Percentiles rank a stretch among this genome's conserved stretches.
Conservation (phyloP, 1,140 invertebrate species). For the Trichoplusia ni region DNA sequence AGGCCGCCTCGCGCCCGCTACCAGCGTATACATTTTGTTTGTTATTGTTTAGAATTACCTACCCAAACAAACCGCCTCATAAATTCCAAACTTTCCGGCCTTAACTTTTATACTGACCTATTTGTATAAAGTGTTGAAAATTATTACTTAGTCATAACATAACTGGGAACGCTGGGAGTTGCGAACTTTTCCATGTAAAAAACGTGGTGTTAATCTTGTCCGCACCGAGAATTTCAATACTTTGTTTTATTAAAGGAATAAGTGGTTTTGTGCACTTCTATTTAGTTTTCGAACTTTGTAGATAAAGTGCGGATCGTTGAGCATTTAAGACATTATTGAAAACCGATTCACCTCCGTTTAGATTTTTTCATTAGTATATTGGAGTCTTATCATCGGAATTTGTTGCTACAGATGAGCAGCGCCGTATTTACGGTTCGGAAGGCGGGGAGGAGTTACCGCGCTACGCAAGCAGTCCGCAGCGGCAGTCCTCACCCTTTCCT, state of each 20-base stretch:
- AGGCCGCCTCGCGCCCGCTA: slow-evolving; percentile 19
- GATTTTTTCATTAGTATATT: background rate
- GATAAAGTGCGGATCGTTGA: too few species aligned
- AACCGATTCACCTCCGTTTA: too few species aligned
- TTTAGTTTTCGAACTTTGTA: too few species aligned
- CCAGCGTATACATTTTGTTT: slow-evolving; percentile 46
- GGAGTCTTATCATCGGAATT: slow-evolving; percentile 12
- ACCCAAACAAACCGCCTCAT: slow-evolving; percentile 51
- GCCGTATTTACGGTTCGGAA: slow-evolving; percentile 71
- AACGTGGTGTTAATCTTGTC: slow-evolving; percentile 30
- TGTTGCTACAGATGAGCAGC: slow-evolving; percentile 67
- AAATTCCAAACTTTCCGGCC: slow-evolving; percentile 52
- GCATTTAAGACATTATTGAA: too few species aligned
- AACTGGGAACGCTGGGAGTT: slow-evolving; percentile 20
- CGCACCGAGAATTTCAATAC: slow-evolving; percentile 14
- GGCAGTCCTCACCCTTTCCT: slow-evolving; percentile 86
- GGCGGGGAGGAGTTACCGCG: slow-evolving; percentile 62
- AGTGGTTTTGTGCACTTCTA: background rate
- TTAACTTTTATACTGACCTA: slow-evolving; percentile 48
- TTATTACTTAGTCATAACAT: slow-evolving; percentile 40
- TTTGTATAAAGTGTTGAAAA: slow-evolving; percentile 43
- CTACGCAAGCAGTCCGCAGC: slow-evolving; percentile 78
- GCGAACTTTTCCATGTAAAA: slow-evolving; percentile 28
- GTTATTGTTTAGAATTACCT: slow-evolving; percentile 66
- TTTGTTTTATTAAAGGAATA: background rate